Evolutionary conservation across 2,888 invertebrate species (phyloP), one percentile per base, ranked within the genome.

Genomic region (Microdon myrmicae): DNA sequence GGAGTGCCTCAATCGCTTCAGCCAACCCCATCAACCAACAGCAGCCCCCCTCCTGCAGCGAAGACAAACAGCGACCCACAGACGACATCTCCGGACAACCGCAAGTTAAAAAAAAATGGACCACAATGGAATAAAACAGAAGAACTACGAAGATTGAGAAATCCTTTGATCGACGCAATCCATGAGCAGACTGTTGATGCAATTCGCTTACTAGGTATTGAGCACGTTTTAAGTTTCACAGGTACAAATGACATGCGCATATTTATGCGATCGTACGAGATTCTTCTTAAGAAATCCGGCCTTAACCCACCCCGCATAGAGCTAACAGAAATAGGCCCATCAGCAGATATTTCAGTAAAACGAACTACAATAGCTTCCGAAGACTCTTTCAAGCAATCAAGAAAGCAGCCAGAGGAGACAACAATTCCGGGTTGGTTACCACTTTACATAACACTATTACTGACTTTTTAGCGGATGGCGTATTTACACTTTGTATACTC

Each of bases 221-320:
- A 99, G 75, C 95, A 96, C 82, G 92, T 92, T 0, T 80, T 98
- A 14, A 90, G 91, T 78, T 94, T 99, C 74, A 94, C 95, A 25
- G 90, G 90, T 3, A 84, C 87, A 2, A 83, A 85, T 23, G 90
- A 92, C 67, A 90, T 90, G 47, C 87, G 85, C 70, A 87, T 98
- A 61, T 84, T 87, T 64, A 77, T 98, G 70, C 83, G 96, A 51
- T 88, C 89, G 3, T 88, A 86, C 74, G 92, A 92, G 79, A 87
- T 94, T 67, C 73, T 85, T 38, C 78, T 97, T 37, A 96, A 96
- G 76, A 98, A 97, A 78, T 96, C 96, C 68, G 96, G 95, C 0
- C 86, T 87, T 67, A 86, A 87, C 71, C 90, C 88, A 39, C 98
- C 98, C 0, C 86, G 95, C 68, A 88, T 96, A 68, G 97, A 98